Evolutionary conservation across 2,797 vertebrate genomes (phyloP).

Genomic region (Anguilla obscura): DNA sequence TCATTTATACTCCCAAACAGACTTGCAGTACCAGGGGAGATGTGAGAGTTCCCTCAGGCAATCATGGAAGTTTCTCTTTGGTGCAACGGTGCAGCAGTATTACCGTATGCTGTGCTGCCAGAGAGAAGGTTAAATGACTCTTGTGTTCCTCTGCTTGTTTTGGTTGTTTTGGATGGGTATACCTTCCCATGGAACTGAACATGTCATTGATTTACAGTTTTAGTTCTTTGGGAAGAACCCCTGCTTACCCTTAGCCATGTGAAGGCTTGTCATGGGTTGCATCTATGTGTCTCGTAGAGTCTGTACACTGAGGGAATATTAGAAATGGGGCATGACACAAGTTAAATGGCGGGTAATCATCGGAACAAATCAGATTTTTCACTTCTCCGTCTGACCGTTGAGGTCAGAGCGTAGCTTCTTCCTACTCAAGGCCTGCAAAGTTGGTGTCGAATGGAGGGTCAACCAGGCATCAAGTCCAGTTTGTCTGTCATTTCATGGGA

Average conservation of each 20-base stretch:
- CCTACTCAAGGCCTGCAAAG: background rate
- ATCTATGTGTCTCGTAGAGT: background rate
- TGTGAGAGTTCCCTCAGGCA: background rate
- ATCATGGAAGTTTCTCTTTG: background rate
- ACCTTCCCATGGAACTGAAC: background rate
- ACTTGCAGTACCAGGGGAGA: background rate
- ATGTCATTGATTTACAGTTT: background rate
- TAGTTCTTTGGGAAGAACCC: background rate
- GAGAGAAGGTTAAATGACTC: background rate
- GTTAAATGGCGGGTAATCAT: background rate
- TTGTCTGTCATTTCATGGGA: background rate
- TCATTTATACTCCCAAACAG: background rate
- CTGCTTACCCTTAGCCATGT: background rate
- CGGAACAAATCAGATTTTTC: background rate
- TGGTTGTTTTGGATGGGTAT: background rate
- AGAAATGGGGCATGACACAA: background rate
- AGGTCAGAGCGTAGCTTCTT: background rate
- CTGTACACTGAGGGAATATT: background rate
- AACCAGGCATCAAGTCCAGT: background rate
- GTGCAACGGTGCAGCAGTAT: background rate
- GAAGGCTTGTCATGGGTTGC: background rate
- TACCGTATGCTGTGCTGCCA: background rate
- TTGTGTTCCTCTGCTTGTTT: background rate
- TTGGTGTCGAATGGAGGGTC: background rate
- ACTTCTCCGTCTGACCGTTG: background rate